These are phyloP conservation scores for Drosophila burlai DNA, from an alignment of 1,140 invertebrate genomes.

Conservation along the genomic window DNA sequence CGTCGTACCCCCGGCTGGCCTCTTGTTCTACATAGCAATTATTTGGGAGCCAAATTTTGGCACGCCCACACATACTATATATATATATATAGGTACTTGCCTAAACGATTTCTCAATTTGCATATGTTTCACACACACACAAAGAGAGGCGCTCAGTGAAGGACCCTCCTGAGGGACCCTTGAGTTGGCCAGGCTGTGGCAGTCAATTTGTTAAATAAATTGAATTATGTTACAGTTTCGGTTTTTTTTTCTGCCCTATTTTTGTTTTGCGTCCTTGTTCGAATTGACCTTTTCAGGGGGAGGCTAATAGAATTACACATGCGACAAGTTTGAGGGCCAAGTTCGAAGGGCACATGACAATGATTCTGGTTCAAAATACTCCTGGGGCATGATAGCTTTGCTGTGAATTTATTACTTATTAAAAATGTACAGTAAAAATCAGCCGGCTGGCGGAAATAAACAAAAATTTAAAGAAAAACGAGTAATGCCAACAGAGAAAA, in stretches of 20 bases:
- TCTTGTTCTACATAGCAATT: constrained; percentile 60
- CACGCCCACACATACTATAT: constrained; percentile 30
- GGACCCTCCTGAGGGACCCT: constrained; percentile 37
- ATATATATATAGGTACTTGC: constrained; percentile 10
- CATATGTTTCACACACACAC: constrained; percentile 59
- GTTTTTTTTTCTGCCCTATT: constrained; percentile 5
- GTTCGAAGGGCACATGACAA: constrained; percentile 10
- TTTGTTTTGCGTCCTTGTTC: constrained; percentile 37
- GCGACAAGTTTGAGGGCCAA: constrained; percentile 57
- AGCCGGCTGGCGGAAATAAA: constrained; percentile 14
- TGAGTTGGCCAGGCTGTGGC: constrained; percentile 60
- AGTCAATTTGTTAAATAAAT: constrained; percentile 83
- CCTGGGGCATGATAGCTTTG: constrained; percentile 8
- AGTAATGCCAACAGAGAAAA: constrained; percentile 18
- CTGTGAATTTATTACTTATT: constrained; percentile 32
- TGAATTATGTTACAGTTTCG: constrained; percentile 71
- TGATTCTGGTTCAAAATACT: constrained; percentile 1
- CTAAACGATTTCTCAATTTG: constrained; percentile 80
- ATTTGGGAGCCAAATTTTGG: constrained; percentile 60
- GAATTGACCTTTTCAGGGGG: constrained; percentile 38
- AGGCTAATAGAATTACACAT: constrained; percentile 64
- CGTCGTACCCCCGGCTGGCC: too few relatives aligned
- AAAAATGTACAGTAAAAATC: constrained; percentile 13
- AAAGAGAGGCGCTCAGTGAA: background rate
- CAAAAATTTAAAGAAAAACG: background rate